Evolutionary conservation across 1,140 invertebrate species (phyloP), one percentile per base, ranked within the genome.

Genomic region (Drosophila persimilis): DNA sequence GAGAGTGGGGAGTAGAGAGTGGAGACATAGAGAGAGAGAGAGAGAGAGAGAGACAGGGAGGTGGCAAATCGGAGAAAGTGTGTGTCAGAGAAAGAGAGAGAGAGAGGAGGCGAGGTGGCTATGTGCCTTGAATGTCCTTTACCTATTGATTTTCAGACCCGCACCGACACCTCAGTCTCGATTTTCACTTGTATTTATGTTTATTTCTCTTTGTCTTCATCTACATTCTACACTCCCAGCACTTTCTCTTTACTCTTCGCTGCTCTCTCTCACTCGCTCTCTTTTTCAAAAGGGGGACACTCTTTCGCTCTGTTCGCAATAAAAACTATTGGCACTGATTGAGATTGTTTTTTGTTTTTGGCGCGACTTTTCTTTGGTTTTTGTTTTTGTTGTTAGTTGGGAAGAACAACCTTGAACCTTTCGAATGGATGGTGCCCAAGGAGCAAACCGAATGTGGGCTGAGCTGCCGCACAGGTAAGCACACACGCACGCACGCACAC

Each of bases 351-450:
- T 35, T 70, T 69, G 52, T 72, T 54, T 44, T 52, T 74, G 72
- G 61, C 67, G 70, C 67, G 71, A 63, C 35, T 73, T 73, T 73
- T 41, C 35, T 8, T 20, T 53, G 6, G n/a, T 43, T 22, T 15
- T 26, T 26, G 44, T 56, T 39, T 22, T 41, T 56, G 20, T 35
- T 44, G 50, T 24, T 35, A 45, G 31, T 41, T 56, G 58, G 24
- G 51, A 64, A 50, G 41, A 56, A 61, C 52, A 76, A 70, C 73
- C 73, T 77, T 77, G 73, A 76, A 76, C 73, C 73, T 76, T 73
- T 52, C 41, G 41, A 9, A 43, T 43, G 43, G 46, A 54, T 67
- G 47, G 43, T 51, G 45, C 44, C n/a, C 50, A 17, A 67, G 44
- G 20, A 35, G 13, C 35, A 39, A 39, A 13, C 7, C 35, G 24